Evolutionary conservation across 2,113 vertebrate genomes (phyloP).

Genomic region (Entomyzon cyanotis): DNA sequence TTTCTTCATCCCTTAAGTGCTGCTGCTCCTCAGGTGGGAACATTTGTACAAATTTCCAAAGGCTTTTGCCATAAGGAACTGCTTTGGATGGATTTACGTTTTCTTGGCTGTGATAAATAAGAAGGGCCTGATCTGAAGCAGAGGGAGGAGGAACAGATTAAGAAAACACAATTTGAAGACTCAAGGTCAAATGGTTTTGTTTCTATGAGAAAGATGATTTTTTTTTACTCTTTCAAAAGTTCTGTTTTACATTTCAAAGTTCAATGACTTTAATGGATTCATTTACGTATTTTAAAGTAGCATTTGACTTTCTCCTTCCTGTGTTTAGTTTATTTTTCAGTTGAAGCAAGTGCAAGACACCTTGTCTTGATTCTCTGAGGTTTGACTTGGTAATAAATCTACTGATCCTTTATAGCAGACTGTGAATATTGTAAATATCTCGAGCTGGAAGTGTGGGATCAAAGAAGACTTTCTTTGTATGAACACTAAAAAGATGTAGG

Average conservation of each 20-base stretch:
- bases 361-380: background rate
- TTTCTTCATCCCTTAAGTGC: background rate
- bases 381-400: slow-evolving; percentile 21
- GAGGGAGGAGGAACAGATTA: background rate
- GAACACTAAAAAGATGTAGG: slow-evolving; percentile 6
- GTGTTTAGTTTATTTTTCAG: background rate
- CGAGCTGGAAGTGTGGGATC: slow-evolving; percentile 2
- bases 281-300: background rate
- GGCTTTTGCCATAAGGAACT: slow-evolving; percentile 7
- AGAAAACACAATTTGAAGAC: background rate
- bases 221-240: background rate
- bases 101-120: background rate
- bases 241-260: background rate
- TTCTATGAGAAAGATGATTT: background rate
- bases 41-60: background rate
- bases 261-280: background rate
- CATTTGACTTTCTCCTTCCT: background rate
- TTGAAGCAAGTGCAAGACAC: background rate
- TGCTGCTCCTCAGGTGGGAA: background rate
- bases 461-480: slow-evolving; percentile 6
- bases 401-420: slow-evolving; percentile 36
- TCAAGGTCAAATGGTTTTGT: slow-evolving; percentile 60
- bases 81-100: background rate
- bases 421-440: slow-evolving; percentile 65
- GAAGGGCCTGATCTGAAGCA: background rate